phyloP scores from a whole-genome alignment of 2,888 invertebrate species.

The Cheilosia pagana region DNA sequence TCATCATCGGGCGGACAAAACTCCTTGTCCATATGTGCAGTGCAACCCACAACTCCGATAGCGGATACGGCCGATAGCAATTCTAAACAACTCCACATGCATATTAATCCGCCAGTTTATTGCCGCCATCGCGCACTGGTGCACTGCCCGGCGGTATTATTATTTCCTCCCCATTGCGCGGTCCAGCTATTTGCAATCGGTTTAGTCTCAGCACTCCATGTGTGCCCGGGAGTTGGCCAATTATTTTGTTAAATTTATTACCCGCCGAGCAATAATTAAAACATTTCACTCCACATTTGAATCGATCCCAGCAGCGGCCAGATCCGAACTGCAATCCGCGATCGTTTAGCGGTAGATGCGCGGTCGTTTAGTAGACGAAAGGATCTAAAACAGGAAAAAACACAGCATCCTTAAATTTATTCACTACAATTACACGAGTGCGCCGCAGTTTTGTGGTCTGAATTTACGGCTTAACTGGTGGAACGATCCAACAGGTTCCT shows the following conservation, averaged over 20 bases:
- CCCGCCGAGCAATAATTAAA: conserved; percentile 74
- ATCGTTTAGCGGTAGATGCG: conserved; percentile 17
- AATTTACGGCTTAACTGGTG: conserved; percentile 35
- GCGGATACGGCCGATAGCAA: conserved; percentile 40
- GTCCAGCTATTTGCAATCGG: conserved; percentile 62
- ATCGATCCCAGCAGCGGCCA: conserved; percentile 5
- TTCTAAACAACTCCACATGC: conserved; percentile 60
- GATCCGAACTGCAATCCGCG: conserved; percentile 18
- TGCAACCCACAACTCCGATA: conserved; percentile 38
- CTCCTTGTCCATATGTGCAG: conserved; percentile 15
- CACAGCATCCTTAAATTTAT: conserved; percentile 64
- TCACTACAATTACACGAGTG: conserved; percentile 41
- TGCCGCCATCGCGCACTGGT: conserved; percentile 16
- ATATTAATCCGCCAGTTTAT: conserved; percentile 72
- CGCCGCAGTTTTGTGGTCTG: not conserved
- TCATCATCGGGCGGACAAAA: conserved; percentile 2
- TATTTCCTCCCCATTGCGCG: conserved; percentile 49
- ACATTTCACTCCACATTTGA: conserved; percentile 72
- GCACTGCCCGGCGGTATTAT: conserved; percentile 47
- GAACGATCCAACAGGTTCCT: conserved; percentile 30
- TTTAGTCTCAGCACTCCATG: conserved; percentile 49
- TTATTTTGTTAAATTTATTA: conserved; percentile 65
- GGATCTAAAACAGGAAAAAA: conserved; percentile 34
- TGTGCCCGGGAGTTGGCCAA: conserved; percentile 47
- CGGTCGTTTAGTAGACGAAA: not conserved